Conservation (phyloP, 1,140 invertebrate species). For the Panonychus citri region DNA sequence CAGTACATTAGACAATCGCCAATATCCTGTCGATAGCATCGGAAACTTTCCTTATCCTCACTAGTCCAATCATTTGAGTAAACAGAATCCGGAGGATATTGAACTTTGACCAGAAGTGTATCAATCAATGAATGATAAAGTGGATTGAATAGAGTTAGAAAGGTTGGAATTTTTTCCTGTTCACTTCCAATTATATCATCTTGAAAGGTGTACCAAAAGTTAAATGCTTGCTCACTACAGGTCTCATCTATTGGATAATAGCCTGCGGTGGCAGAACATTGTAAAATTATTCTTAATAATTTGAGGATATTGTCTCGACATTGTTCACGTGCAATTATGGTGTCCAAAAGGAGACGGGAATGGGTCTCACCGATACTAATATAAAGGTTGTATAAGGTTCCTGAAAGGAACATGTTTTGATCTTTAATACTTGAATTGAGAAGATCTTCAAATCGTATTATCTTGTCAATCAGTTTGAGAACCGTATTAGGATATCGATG, state of each 20-base stretch:
- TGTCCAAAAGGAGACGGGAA: constrained; percentile 32
- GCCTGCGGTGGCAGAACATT: constrained; percentile 50
- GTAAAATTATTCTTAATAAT: constrained; percentile 36
- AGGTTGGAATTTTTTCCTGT: constrained; percentile 25
- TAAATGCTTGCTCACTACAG: constrained; percentile 53
- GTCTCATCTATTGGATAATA: constrained; percentile 60
- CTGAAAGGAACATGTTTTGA: constrained; percentile 21
- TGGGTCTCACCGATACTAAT: constrained; percentile 39
- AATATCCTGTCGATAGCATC: constrained; percentile 74
- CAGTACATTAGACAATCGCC: constrained; percentile 70
- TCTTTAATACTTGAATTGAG: constrained; percentile 18
- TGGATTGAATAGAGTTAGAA: constrained; percentile 31
- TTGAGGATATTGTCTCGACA: constrained; percentile 23
- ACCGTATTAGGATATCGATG: constrained; percentile 24
- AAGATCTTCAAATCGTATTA: constrained; percentile 22
- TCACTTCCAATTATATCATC: constrained; percentile 35
- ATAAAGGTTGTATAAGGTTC: constrained; percentile 33
- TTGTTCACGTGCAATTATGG: constrained; percentile 18
- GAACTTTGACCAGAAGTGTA: constrained; percentile 38
- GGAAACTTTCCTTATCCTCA: constrained; percentile 58
- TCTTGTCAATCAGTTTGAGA: constrained; percentile 27
- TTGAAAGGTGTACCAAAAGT: constrained; percentile 75
- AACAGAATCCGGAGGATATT: constrained; percentile 28
- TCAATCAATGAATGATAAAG: constrained; percentile 38
- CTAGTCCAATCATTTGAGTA: constrained; percentile 26